Evolutionary conservation across 2,888 invertebrate genomes (phyloP).

Genomic region (Strigamia crassipes): DNA sequence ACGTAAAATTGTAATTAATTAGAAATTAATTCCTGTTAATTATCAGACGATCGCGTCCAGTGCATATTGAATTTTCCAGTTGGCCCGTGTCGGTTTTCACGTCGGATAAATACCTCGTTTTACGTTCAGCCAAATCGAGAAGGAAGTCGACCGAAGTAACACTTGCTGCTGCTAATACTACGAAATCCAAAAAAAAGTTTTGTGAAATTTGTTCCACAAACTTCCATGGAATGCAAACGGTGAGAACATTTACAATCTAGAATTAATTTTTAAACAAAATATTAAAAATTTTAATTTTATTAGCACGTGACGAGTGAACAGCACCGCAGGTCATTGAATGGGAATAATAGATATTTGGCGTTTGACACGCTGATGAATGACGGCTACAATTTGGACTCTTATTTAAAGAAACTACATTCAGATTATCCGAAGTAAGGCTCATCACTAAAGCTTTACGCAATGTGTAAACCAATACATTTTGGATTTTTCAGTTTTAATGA

Average conservation of each 20-base stretch:
- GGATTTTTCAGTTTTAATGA: not conserved
- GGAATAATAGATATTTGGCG: not conserved
- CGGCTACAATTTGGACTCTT: not conserved
- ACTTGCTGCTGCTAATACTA: not conserved
- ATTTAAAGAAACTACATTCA: not conserved
- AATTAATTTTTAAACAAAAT: no score
- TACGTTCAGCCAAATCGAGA: not conserved
- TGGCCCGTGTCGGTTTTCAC: not conserved
- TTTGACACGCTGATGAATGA: not conserved
- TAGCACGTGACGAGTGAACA: not conserved
- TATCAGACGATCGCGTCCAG: not conserved
- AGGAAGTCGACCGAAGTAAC: not conserved
- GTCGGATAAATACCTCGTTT: not conserved
- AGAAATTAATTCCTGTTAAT: not conserved
- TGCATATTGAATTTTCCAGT: not conserved
- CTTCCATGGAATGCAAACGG: not conserved
- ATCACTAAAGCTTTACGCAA: not conserved
- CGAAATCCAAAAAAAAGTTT: not conserved
- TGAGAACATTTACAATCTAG: not conserved
- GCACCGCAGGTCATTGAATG: not conserved
- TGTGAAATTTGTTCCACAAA: not conserved
- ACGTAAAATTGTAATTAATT: not conserved
- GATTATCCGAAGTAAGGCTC: not conserved
- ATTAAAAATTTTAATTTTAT: not conserved
- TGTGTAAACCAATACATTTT: not conserved